Conservation (phyloP, 2,113 vertebrate species). For the Brachyhypopomus gauderio region DNA sequence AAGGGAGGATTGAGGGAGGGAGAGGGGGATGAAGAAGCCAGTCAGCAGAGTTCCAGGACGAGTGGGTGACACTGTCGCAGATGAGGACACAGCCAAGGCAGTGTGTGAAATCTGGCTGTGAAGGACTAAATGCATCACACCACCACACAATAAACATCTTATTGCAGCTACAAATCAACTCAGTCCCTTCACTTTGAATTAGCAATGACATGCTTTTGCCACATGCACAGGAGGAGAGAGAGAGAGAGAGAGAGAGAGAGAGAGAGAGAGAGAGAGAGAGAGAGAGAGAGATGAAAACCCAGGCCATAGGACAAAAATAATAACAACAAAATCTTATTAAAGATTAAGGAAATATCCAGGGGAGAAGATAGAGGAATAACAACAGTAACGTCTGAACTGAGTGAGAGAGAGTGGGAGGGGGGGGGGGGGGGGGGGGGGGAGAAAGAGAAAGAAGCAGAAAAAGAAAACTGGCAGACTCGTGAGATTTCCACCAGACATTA, state of each 20-base stretch:
- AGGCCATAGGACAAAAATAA: background rate
- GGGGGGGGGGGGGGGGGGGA: constrained; percentile 9
- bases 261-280: too few species aligned
- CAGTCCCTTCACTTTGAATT: background rate
- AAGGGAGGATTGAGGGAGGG: background rate
- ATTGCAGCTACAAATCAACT: background rate
- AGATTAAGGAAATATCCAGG: background rate
- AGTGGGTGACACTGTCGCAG: background rate
- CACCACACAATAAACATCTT: background rate
- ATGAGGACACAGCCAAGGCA: background rate
- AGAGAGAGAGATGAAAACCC: background rate
- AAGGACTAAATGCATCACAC: background rate
- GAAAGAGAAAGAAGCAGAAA: background rate
- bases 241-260: background rate
- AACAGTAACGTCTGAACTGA: background rate
- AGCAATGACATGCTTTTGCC: background rate
- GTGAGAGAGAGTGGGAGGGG: background rate
- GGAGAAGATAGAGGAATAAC: background rate
- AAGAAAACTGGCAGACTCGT: constrained; percentile 28
- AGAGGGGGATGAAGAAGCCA: background rate
- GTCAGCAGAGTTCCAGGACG: background rate
- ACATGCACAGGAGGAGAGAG: background rate
- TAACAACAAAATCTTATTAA: background rate
- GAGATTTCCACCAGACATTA: constrained; percentile 54
- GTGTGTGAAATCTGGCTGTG: background rate